Evolutionary conservation across 2,113 vertebrate genomes (phyloP).

Genomic region (Phyllostomus discolor): DNA sequence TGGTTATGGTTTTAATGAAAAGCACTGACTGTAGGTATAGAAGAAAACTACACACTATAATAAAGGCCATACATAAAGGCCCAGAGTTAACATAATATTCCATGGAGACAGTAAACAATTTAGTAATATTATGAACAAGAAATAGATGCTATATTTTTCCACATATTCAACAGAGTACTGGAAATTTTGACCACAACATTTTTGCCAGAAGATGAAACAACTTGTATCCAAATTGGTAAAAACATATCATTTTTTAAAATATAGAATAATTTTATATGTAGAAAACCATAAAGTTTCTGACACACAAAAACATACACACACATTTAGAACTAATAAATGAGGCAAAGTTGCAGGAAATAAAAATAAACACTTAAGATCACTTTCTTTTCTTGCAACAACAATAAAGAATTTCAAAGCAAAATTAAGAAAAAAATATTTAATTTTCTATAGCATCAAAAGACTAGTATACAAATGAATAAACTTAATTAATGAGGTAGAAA

Average conservation of each 20-base stretch:
- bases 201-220: neutral
- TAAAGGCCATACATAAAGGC: neutral
- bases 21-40: neutral
- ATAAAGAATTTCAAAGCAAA: neutral
- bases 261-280: neutral
- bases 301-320: too few species aligned
- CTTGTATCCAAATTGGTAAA: neutral
- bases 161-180: too few species aligned
- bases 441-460: neutral
- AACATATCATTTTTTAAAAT: neutral
- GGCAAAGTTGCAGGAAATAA: too few species aligned
- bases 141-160: neutral
- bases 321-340: too few species aligned
- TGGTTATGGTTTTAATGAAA: neutral
- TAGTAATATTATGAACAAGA: neutral
- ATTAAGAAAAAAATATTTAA: neutral
- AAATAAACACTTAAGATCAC: too few species aligned
- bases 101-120: neutral
- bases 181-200: too few species aligned
- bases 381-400: neutral
- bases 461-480: too few species aligned
- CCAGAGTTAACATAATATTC: neutral
- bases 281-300: neutral
- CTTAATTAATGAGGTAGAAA: too few species aligned
- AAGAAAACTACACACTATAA: too few species aligned